Percentiles rank a stretch among this genome's conserved stretches.
These are phyloP conservation scores for Psophia crepitans DNA, from an alignment of 2,113 vertebrate species.

Conservation along the genomic window DNA sequence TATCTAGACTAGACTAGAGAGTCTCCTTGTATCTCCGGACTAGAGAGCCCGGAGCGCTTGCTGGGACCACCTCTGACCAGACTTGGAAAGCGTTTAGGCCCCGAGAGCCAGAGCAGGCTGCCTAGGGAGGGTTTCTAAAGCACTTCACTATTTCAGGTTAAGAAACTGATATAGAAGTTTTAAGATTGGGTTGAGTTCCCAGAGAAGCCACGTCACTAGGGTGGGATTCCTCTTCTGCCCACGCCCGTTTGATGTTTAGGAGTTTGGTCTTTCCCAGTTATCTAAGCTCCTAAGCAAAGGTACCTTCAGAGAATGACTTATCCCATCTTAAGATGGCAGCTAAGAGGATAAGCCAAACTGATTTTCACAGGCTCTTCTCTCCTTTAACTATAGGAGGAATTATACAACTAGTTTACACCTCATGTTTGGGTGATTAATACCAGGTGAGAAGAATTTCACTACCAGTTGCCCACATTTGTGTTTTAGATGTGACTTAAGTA, in stretches of 20 bases:
- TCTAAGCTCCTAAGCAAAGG: neutral
- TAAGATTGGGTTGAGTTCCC: neutral
- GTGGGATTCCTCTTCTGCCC: neutral
- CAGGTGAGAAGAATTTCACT: neutral
- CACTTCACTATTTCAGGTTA: neutral
- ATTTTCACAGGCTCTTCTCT: neutral
- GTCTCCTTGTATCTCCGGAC: too few species aligned
- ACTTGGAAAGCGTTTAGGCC: neutral
- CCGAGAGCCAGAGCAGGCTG: neutral
- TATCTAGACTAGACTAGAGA: too few species aligned
- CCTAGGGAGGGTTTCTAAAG: neutral
- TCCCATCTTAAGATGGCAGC: neutral
- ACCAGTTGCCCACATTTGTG: neutral
- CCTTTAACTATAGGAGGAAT: neutral
- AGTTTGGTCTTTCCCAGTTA: neutral
- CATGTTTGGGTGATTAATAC: rapidly evolving
- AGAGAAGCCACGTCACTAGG: neutral
- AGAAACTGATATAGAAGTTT: neutral
- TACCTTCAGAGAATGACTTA: neutral
- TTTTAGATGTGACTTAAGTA: neutral
- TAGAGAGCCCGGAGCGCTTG: neutral
- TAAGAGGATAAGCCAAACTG: neutral
- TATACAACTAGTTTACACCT: neutral
- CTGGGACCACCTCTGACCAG: neutral
- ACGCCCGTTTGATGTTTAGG: neutral